These are phyloP conservation scores for Tuberolachnus salignus DNA, from an alignment of 2,888 invertebrate species.

Conservation along the genomic window DNA sequence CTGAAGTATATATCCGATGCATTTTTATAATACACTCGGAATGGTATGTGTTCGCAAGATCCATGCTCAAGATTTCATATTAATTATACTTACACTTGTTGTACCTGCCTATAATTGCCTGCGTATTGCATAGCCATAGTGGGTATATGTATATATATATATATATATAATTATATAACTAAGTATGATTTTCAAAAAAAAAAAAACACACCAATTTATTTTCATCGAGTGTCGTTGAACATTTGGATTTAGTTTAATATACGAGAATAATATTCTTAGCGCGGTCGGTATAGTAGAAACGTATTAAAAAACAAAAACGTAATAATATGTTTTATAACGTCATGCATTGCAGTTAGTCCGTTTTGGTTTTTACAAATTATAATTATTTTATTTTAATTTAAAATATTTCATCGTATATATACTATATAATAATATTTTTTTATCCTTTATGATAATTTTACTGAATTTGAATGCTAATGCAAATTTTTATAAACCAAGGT, in stretches of 20 bases:
- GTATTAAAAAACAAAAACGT: too few species aligned
- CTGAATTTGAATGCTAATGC: too few species aligned
- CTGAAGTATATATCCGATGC: neutral
- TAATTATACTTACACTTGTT: constrained; percentile 12
- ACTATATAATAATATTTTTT: too few species aligned
- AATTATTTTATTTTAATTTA: too few species aligned
- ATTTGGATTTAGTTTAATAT: neutral
- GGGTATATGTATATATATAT: too few species aligned
- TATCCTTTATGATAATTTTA: too few species aligned
- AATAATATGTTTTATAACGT: neutral
- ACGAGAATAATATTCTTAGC: too few species aligned
- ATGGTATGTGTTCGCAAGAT: constrained; percentile 25
- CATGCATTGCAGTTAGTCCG: neutral
- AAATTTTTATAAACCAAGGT: too few species aligned
- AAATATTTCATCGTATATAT: too few species aligned
- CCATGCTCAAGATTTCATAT: constrained; percentile 10
- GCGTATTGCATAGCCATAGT: too few species aligned
- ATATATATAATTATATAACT: neutral
- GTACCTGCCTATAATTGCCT: neutral
- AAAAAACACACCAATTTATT: neutral
- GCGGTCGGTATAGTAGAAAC: neutral
- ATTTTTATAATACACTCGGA: neutral
- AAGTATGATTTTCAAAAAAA: too few species aligned
- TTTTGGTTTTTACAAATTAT: neutral
- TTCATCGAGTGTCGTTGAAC: neutral